phyloP scores from a whole-genome alignment of 2,797 vertebrate species.

The Columba guinea region DNA sequence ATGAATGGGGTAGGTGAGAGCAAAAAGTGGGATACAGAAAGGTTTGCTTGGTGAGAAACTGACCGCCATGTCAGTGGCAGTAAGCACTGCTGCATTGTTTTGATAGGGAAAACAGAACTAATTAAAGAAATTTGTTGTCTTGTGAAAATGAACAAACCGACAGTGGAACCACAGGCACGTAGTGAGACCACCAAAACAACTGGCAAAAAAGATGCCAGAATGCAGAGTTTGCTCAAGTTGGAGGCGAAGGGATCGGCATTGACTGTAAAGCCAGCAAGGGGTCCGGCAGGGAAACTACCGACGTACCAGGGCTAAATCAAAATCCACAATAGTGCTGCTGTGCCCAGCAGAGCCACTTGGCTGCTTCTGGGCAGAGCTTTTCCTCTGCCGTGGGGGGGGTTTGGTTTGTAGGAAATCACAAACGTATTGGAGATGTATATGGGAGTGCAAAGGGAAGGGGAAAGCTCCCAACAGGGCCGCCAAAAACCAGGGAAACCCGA shows the following conservation, averaged over 20 bases:
- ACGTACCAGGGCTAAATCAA: not conserved
- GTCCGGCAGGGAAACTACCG: not conserved
- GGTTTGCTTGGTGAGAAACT: not conserved
- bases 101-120: not conserved
- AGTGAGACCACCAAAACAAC: not conserved
- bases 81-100: not conserved
- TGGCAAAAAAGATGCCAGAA: not conserved
- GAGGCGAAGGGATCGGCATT: not conserved
- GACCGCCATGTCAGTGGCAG: not conserved
- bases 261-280: not conserved
- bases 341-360: not conserved
- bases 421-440: accelerated
- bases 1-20: not conserved
- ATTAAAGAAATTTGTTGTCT: not conserved
- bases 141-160: not conserved
- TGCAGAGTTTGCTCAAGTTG: not conserved
- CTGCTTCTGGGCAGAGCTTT: not conserved
- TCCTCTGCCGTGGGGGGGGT: not conserved
- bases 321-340: not conserved
- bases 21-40: not conserved
- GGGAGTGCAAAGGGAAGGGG: not conserved
- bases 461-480: not conserved
- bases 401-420: not conserved
- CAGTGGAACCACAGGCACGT: accelerated
- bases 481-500: not conserved